Percentiles rank a stretch among this genome's conserved stretches.
These are phyloP conservation scores for Cyclargus thomasi DNA, from an alignment of 1,140 invertebrate genomes.

Conservation along the genomic window DNA sequence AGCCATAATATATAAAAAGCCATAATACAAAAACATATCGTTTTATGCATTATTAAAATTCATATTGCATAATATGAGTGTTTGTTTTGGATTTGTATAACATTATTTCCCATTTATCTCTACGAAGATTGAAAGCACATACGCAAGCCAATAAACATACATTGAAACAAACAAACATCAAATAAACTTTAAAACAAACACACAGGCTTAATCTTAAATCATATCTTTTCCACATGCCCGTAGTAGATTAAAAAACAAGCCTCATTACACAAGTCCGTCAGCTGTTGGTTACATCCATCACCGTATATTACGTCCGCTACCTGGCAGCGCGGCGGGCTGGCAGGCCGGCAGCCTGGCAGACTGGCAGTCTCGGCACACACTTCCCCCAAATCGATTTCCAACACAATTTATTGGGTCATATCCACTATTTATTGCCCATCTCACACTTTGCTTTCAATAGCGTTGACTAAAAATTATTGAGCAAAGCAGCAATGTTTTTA, in stretches of 20 bases:
- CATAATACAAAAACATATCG: too few species aligned
- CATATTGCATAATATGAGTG: too few species aligned
- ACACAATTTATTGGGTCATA: constrained; percentile 31
- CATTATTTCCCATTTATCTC: too few species aligned
- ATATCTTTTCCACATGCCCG: too few species aligned
- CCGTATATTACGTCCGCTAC: constrained; percentile 41
- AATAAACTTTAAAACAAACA: constrained; percentile 30
- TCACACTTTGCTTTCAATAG: constrained; percentile 25
- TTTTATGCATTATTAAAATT: too few species aligned
- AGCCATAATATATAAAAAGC: too few species aligned
- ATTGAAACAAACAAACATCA: constrained; percentile 33
- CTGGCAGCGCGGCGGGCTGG: constrained; percentile 20
- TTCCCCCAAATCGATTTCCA: constrained; percentile 32
- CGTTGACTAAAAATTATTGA: constrained; percentile 25
- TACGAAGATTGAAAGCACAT: too few species aligned
- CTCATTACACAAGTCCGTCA: constrained; percentile 15
- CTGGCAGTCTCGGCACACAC: constrained; percentile 20
- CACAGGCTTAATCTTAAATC: too few species aligned
- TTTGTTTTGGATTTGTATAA: too few species aligned
- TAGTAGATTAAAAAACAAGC: not conserved
- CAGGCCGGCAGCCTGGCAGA: constrained; percentile 20
- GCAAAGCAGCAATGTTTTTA: constrained; percentile 21
- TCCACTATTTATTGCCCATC: constrained; percentile 28
- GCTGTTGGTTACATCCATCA: constrained; percentile 38
- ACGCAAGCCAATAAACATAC: too few species aligned